Conservation (phyloP, 2,797 vertebrate species). For the Clarias pachynema region DNA sequence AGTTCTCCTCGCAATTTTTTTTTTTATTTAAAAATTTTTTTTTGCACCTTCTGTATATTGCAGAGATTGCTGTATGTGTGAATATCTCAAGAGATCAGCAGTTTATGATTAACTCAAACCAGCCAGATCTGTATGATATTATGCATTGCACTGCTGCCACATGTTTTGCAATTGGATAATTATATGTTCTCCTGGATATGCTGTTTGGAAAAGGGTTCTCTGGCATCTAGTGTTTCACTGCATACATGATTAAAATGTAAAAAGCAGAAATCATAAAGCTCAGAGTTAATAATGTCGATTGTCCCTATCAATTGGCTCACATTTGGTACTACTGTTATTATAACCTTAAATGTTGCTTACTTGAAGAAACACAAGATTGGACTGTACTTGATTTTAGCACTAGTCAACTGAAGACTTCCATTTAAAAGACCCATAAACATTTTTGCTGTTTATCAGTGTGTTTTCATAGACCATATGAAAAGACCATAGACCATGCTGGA, state of each 20-base stretch:
- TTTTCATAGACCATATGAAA: slow-evolving; percentile 5
- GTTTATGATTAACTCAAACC: background rate
- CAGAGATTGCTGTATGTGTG: background rate
- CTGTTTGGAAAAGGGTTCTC: background rate
- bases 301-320: background rate
- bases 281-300: background rate
- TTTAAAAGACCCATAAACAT: background rate
- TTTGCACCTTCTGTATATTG: background rate
- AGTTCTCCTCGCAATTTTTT: background rate
- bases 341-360: slow-evolving; percentile 6
- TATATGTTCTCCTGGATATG: background rate
- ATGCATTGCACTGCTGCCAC: background rate
- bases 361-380: background rate
- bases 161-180: background rate
- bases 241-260: slow-evolving; percentile 5
- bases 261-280: background rate
- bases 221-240: background rate
- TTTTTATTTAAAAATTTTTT: background rate
- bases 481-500: slow-evolving; percentile 10
- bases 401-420: background rate
- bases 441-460: background rate
- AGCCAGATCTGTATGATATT: background rate
- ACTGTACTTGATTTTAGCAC: background rate
- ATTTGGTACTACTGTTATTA: background rate
- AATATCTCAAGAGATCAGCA: background rate